Evolutionary conservation across 2,888 invertebrate species (phyloP).

Genomic region (Limnephilus lunatus): DNA sequence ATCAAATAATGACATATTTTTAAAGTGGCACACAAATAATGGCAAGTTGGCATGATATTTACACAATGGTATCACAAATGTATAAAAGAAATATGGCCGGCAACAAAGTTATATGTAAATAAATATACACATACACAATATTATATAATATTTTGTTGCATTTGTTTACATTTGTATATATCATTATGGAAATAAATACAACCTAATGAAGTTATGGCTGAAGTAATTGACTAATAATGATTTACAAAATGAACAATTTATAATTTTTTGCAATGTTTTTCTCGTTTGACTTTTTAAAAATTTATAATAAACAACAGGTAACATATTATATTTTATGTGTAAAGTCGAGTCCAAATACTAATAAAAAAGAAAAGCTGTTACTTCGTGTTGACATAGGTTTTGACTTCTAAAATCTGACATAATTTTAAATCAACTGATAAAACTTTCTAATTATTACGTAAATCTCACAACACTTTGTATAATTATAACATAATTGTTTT

Average conservation of each 20-base stretch:
- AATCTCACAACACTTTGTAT: neutral
- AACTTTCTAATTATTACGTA: neutral
- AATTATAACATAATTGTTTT: neutral
- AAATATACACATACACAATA: too few species aligned
- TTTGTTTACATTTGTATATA: too few species aligned
- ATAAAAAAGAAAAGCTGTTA: too few species aligned
- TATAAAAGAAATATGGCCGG: neutral
- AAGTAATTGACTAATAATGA: too few species aligned
- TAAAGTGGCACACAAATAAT: neutral
- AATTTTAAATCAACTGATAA: neutral
- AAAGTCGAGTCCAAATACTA: too few species aligned
- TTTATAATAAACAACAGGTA: too few species aligned
- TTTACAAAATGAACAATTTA: too few species aligned
- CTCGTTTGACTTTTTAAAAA: too few species aligned
- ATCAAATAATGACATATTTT: neutral
- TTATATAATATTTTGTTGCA: too few species aligned
- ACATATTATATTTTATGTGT: too few species aligned
- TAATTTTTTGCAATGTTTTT: too few species aligned
- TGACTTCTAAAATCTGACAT: neutral
- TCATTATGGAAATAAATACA: neutral
- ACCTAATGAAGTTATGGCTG: neutral
- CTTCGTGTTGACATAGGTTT: too few species aligned
- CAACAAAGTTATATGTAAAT: neutral
- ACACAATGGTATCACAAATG: neutral
- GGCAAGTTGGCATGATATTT: neutral